A percentile compares a stretch with the other conserved stretches of the same genome.
Evolutionary conservation across 2,113 vertebrate species (phyloP).

Genomic region (Taxidea taxus): DNA sequence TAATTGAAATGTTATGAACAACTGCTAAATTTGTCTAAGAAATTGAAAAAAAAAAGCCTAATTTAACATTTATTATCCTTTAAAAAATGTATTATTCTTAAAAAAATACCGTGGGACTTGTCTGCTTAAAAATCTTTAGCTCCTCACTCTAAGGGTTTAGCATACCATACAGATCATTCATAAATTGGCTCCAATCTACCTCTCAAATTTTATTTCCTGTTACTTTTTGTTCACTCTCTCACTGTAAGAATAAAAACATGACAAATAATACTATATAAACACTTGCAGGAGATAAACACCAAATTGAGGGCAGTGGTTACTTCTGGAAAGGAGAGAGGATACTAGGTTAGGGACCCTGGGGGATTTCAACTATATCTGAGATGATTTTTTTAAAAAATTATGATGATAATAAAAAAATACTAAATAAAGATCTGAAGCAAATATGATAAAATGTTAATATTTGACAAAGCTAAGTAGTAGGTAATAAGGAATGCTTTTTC

Average conservation of each 20-base stretch:
- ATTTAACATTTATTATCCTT: slow-evolving; percentile 22
- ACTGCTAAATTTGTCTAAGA: not conserved
- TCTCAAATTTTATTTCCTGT: not conserved
- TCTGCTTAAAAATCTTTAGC: not conserved
- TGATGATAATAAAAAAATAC: slow-evolving; percentile 11
- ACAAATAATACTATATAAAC: not conserved
- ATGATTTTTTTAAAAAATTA: not conserved
- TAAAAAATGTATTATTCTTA: not conserved
- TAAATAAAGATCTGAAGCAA: slow-evolving; percentile 26
- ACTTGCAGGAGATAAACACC: not conserved
- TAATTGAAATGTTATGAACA: slow-evolving; percentile 42
- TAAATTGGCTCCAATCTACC: not conserved
- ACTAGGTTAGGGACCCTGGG: not conserved
- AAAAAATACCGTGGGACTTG: not conserved
- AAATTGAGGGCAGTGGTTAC: not conserved
- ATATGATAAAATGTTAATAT: not conserved
- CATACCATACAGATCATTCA: not conserved
- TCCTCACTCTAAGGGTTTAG: not conserved
- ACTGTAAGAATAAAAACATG: not conserved
- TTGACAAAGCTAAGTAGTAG: not conserved
- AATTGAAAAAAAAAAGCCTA: not conserved
- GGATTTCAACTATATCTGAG: slow-evolving; percentile 14
- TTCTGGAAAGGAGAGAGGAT: slow-evolving; percentile 13
- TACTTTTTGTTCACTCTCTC: not conserved
- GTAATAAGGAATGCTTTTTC: not conserved